Evolutionary conservation across 1,140 invertebrate species (phyloP).

Genomic region (Yoshiicerus persimilis): DNA sequence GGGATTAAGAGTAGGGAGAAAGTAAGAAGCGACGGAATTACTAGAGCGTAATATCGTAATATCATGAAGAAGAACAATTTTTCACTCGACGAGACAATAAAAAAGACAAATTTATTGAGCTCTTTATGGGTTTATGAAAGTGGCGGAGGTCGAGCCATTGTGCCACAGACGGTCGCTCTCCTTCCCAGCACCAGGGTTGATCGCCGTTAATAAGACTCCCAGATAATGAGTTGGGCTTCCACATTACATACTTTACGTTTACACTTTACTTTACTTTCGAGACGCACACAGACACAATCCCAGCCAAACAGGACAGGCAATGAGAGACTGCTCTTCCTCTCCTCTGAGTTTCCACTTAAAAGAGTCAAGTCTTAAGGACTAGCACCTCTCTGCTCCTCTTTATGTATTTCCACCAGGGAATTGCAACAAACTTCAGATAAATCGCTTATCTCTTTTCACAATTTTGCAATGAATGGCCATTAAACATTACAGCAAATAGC

Average conservation of each 20-base stretch:
- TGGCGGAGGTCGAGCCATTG: conserved; percentile 6
- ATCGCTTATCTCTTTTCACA: conserved; percentile 34
- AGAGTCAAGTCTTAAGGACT: background rate
- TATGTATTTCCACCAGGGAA: background rate
- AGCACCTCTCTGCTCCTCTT: background rate
- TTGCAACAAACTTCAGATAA: conserved; percentile 6
- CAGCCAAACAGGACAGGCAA: background rate
- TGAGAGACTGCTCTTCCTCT: background rate
- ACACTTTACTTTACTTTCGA: background rate
- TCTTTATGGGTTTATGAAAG: conserved; percentile 34
- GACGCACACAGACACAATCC: background rate
- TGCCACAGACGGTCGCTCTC: background rate
- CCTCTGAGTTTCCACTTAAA: background rate
- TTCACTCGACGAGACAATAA: conserved; percentile 42
- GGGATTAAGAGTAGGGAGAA: conserved; percentile 25
- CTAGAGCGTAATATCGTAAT: conserved; percentile 39
- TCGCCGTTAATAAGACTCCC: conserved; percentile 15
- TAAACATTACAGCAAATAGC: background rate
- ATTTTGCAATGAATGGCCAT: conserved; percentile 30
- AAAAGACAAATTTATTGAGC: conserved; percentile 45
- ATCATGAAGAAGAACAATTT: conserved; percentile 37
- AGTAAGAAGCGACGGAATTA: conserved; percentile 19
- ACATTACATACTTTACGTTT: conserved; percentile 21
- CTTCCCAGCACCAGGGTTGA: background rate
- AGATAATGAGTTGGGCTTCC: conserved; percentile 29